Evolutionary conservation across 2,113 vertebrate genomes (phyloP), one percentile per base, ranked within the genome.

Genomic region (Pelobates fuscus): DNA sequence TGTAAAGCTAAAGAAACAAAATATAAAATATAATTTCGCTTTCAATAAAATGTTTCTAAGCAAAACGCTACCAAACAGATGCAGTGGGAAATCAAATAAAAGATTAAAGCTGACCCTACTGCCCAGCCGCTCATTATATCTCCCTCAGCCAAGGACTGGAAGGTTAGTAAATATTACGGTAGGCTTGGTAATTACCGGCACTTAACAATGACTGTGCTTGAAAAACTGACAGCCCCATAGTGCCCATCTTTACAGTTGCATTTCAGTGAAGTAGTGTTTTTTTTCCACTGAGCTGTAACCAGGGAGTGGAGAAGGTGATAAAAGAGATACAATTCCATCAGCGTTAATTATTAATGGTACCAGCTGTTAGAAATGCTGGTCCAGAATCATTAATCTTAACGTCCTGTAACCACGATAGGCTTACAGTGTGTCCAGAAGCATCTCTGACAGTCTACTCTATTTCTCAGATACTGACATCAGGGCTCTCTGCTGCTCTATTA

Each of bases 311-410:
- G 43, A 29, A 24, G 44, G 70, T 54, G 70, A 73, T 73, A 73
- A 73, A 67, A 73, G 61, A 60, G 71, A 73, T 73, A 65, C 70
- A 65, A 65, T 65, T 73, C 60, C 71, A 73, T 55, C 29, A 49
- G 71, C 27, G 43, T 73, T 65, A 64, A 64, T 73, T 74, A 74
- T 74, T 74, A 65, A 74, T 74, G 61, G 61, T 65, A 57, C 61
- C 71, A 65, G 71, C 71, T 74, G 71, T 74, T 71, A 54, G 43
- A 44, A 59, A 54, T 63, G 60, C 70, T 54, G 49, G 71, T 43
- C 71, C 49, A 44, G 2, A 52, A 27, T 65, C 18, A 74, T 74
- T 65, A 74, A 74, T 74, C 71, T 74, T 57, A 57, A 37, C 44
- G 30, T 65, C 49, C 61, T 43, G 60, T 65, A 74, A 65, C 71